Base-by-base conservation (phyloP, 2,888 invertebrate genomes). In the Notodonta ziczac region DNA sequence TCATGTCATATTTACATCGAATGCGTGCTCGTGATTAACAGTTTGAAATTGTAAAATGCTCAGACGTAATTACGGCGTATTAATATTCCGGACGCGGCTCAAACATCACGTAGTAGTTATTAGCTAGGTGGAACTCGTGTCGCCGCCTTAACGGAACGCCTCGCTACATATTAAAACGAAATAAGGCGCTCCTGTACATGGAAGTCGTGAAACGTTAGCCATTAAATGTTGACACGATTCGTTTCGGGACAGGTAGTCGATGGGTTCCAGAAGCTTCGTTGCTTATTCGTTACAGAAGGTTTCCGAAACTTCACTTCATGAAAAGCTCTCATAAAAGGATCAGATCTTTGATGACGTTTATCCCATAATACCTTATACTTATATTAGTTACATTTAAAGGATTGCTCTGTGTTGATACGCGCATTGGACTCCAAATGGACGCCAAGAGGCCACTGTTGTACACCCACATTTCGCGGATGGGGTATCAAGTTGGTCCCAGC, bases 1-100 rank as follows among this genome's bases (percentile, higher is more conserved):
- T 70, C 74, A 72, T 81, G 78, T 78, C 76, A 75, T 78, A 80
- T 82, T 83, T 71, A 78, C 76, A 80, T 80, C 67, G 76, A 76
- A 80, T 78, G 71, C 74, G 69, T 70, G 66, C 68, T 82, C 81
- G 79, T 83, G 80, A 81, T 81, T 73, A 78, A 79, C 74, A 76
- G 81, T 79, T 80, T 78, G 74, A 78, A 82, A 77, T 76, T 80
- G 72, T 79, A 66, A 81, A 81, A 80, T 77, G 80, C 67, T 74
- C 62, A 58, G 76, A 73, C 76, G 80, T 86, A 85, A 89, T 87
- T 84, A 83, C 76, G 65, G 67, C 69, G 66, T 78, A 82, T 88
- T 85, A 83, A 80, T 82, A 88, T 87, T 81, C 86, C 69, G 78
- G 77, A 76, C 81, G 83, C 81, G 80, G 69, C 69, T 65, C 74